Percentiles rank a stretch among this genome's conserved stretches.
Evolutionary conservation across 92 coral and sea anemone genomes (phyloP).

Genomic region (Umimayanthus chanpuru): DNA sequence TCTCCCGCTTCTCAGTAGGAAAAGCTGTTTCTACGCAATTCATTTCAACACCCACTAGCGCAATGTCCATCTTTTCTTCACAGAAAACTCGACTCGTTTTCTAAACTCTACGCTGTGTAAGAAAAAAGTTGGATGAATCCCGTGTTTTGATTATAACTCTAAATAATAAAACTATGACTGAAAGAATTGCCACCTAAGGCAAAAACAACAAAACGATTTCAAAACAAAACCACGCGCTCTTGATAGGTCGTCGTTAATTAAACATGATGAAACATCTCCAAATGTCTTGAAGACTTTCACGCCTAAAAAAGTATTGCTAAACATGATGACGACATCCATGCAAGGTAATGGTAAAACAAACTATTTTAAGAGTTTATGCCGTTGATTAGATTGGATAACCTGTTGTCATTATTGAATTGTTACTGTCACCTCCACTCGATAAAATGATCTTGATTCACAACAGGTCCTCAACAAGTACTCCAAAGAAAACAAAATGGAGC

Average conservation of each 20-base stretch:
- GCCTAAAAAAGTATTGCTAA: not conserved
- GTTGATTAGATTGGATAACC: not conserved
- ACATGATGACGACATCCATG: conserved; percentile 9
- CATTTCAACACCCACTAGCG: not conserved
- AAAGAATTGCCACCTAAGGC: conserved; percentile 29
- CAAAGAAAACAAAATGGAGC: not conserved
- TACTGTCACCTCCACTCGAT: not conserved
- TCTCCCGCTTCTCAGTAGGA: conserved; percentile 74
- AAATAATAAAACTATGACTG: conserved; percentile 19
- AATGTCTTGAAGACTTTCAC: not conserved
- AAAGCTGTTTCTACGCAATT: not conserved
- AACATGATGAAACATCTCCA: not conserved
- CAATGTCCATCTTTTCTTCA: conserved; percentile 8
- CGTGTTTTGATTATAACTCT: conserved; percentile 12
- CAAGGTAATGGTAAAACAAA: not conserved
- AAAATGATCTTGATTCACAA: not conserved
- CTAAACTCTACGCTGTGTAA: not conserved
- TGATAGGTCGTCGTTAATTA: conserved; percentile 9
- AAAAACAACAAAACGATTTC: conserved; percentile 1
- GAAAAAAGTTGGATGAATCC: not conserved
- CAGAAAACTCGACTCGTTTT: not conserved
- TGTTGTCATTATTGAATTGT: not conserved
- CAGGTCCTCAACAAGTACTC: conserved; percentile 41
- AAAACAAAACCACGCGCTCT: conserved; percentile 24
- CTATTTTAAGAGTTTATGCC: conserved; percentile 12